Evolutionary conservation across 2,797 vertebrate genomes (phyloP).

Genomic region (Coregonus sp.): DNA sequence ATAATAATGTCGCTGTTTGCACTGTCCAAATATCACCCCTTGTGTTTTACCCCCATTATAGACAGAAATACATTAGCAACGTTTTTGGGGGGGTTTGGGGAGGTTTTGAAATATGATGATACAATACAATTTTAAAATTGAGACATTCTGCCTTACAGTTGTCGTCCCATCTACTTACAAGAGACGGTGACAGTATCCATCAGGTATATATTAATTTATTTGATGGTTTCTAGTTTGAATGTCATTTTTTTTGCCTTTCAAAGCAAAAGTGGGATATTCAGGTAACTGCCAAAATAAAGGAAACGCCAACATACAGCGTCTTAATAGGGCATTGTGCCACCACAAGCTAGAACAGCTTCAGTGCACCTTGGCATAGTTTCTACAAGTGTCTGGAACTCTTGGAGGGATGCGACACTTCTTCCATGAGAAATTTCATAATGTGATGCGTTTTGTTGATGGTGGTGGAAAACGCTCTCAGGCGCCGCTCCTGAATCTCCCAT

Average conservation of each 20-base stretch:
- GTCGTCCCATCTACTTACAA: conserved; percentile 55
- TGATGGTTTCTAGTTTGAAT: conserved; percentile 39
- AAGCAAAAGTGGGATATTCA: conserved; percentile 3
- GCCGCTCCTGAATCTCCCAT: no score
- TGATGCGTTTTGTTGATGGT: no score
- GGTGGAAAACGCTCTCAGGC: no score
- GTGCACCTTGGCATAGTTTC: no score
- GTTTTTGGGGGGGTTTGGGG: conserved; percentile 18
- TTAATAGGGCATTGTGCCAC: no score
- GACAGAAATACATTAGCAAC: background rate
- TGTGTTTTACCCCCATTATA: background rate
- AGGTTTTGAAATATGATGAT: conserved; percentile 21
- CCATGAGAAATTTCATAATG: no score
- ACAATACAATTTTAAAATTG: conserved; percentile 28
- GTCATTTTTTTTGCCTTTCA: conserved; percentile 6
- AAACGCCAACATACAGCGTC: no score
- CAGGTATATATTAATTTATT: conserved; percentile 58
- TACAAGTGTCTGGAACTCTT: no score
- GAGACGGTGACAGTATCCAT: conserved; percentile 50
- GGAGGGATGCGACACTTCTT: no score
- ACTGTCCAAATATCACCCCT: background rate
- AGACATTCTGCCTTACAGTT: conserved; percentile 61
- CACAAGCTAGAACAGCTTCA: no score
- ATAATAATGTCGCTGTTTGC: background rate
- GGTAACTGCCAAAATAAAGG: no score